Conservation (phyloP, 2,888 invertebrate genomes). For the Lydus trimaculatus region DNA sequence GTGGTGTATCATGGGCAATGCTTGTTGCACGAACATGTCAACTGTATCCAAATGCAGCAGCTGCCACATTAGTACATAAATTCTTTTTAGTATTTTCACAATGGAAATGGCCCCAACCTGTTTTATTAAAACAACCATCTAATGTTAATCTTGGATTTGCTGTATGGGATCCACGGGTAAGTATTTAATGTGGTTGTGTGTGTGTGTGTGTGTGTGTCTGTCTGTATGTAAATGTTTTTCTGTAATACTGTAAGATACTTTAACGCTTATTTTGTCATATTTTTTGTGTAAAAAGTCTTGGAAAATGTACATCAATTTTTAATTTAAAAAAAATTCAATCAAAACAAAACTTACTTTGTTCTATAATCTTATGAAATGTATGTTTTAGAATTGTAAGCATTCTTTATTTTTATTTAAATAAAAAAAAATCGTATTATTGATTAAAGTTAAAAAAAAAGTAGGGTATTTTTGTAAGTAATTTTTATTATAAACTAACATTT, state of each 20-base stretch:
- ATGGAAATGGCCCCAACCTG: constrained; percentile 99
- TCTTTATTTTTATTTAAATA: background rate
- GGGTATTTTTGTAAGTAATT: constrained; percentile 1
- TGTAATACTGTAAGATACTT: no score
- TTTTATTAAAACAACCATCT: constrained; percentile 91
- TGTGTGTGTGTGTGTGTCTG: no score
- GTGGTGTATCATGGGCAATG: constrained; percentile 99
- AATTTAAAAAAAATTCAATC: no score
- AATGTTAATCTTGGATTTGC: constrained; percentile 88
- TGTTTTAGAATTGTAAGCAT: background rate
- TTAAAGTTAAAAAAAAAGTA: background rate
- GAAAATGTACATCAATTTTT: no score
- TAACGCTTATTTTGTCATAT: no score
- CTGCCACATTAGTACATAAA: constrained; percentile 94
- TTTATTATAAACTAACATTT: background rate
- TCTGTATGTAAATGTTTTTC: no score
- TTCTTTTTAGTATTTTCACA: constrained; percentile 98
- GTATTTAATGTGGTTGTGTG: constrained; percentile 42
- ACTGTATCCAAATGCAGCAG: constrained; percentile 95
- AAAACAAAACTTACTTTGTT: background rate
- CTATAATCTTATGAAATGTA: constrained; percentile 6
- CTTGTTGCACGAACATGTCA: constrained; percentile 98
- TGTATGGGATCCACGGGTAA: constrained; percentile 96
- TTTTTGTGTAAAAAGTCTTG: no score
- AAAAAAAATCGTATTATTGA: background rate